Evolutionary conservation across 2,797 vertebrate species (phyloP).

Genomic region (Megalops cyprinoides): DNA sequence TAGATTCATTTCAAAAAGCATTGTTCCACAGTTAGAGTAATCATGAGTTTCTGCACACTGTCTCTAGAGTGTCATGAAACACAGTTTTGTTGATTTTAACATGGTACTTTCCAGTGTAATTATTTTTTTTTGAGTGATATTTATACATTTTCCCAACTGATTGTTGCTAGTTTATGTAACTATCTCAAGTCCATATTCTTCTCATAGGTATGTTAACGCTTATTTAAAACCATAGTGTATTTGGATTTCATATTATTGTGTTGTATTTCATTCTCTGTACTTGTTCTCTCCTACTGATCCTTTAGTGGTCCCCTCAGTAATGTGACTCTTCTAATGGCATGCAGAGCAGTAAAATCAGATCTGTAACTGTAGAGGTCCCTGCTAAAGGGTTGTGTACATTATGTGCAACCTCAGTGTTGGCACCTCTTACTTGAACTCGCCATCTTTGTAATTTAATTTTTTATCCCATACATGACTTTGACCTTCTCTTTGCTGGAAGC

Average conservation of each 20-base stretch:
- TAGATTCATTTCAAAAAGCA: neutral
- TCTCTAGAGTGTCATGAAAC: neutral
- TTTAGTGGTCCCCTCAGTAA: neutral
- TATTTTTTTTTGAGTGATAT: neutral
- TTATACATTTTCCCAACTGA: neutral
- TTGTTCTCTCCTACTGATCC: neutral
- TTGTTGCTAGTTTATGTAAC: conserved; percentile 18
- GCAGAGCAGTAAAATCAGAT: neutral
- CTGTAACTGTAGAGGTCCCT: neutral
- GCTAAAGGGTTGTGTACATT: conserved; percentile 20
- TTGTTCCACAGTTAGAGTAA: neutral
- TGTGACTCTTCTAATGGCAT: neutral
- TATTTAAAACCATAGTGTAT: neutral
- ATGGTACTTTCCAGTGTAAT: neutral
- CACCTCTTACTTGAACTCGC: conserved; percentile 42
- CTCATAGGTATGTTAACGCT: neutral
- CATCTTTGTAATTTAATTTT: conserved; percentile 65
- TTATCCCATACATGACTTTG: conserved; percentile 59
- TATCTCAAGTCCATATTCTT: neutral
- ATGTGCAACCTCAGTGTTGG: conserved; percentile 43
- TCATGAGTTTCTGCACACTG: neutral
- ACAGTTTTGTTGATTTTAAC: neutral
- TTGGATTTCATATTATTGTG: neutral
- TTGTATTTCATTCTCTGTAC: neutral
- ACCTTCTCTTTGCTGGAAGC: conserved; percentile 66